Evolutionary conservation across 2,888 invertebrate species (phyloP).

Genomic region (Dryomyza anilis): DNA sequence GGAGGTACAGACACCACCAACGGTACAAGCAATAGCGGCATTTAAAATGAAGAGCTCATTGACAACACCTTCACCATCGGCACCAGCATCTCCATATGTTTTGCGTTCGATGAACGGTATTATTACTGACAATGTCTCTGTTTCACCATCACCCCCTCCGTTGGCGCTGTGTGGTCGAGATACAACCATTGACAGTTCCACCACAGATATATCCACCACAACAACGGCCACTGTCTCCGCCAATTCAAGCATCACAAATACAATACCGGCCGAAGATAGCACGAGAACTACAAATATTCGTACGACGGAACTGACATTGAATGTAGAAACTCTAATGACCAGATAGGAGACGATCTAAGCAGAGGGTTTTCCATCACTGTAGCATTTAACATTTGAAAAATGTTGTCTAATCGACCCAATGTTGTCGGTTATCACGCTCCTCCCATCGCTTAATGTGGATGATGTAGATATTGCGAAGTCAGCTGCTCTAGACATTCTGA

Average conservation of each 20-base stretch:
- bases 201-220: slow-evolving; percentile 36
- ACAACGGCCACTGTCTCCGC: slow-evolving; percentile 38
- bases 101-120: not conserved
- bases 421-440: too few species aligned
- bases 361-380: too few species aligned
- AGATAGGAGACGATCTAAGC: slow-evolving; percentile 59
- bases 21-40: too few species aligned
- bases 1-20: slow-evolving; percentile 47
- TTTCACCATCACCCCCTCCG: slow-evolving; percentile 32
- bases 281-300: slow-evolving; percentile 35
- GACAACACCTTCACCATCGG: slow-evolving; percentile 17
- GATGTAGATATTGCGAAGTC: too few species aligned
- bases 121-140: not conserved
- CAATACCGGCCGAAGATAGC: slow-evolving; percentile 33
- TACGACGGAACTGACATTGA: slow-evolving; percentile 52
- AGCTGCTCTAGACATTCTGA: too few species aligned
- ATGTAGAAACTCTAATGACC: slow-evolving; percentile 52
- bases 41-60: slow-evolving; percentile 9
- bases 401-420: too few species aligned
- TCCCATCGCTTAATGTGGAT: too few species aligned
- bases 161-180: slow-evolving; percentile 26
- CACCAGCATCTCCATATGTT: slow-evolving; percentile 33
- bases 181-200: slow-evolving; percentile 34
- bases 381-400: too few species aligned
- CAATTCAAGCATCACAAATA: slow-evolving; percentile 34